phyloP scores from a whole-genome alignment of 2,113 vertebrate genomes.

The Cathartes aura region DNA sequence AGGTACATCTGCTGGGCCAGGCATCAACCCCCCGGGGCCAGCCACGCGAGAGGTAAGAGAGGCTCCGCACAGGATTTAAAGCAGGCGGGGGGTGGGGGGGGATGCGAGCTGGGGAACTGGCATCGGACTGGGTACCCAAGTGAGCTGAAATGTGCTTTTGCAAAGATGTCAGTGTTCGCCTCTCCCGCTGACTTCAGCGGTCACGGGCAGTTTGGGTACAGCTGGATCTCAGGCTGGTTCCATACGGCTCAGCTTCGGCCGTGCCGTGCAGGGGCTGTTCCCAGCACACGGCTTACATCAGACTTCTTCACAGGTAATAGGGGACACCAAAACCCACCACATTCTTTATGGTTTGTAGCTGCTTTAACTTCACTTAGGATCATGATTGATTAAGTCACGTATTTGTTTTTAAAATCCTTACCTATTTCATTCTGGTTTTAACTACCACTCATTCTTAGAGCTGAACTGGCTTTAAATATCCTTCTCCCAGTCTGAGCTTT shows the following conservation, averaged over 20 bases:
- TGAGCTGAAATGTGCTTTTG: background rate
- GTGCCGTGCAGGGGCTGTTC: background rate
- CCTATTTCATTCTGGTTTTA: background rate
- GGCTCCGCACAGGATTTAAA: background rate
- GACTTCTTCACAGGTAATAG: background rate
- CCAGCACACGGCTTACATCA: background rate
- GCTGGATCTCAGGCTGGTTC: background rate
- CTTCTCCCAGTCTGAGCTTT: background rate
- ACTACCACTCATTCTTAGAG: background rate
- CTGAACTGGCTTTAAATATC: background rate
- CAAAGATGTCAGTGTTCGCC: background rate
- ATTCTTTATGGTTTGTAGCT: fast-evolving
- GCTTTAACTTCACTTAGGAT: background rate
- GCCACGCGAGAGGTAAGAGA: background rate
- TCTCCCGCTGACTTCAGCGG: fast-evolving
- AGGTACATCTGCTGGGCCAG: background rate
- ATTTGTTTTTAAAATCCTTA: background rate
- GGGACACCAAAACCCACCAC: background rate
- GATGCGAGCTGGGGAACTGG: background rate
- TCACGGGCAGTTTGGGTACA: background rate
- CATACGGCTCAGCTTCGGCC: background rate
- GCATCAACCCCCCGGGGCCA: fast-evolving
- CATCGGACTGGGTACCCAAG: background rate
- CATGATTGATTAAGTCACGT: background rate
- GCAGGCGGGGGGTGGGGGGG: fast-evolving